Percentiles rank a stretch among this genome's conserved stretches.
phyloP scores from a whole-genome alignment of 2,113 vertebrate genomes.

The Sporophila hypoxantha region DNA sequence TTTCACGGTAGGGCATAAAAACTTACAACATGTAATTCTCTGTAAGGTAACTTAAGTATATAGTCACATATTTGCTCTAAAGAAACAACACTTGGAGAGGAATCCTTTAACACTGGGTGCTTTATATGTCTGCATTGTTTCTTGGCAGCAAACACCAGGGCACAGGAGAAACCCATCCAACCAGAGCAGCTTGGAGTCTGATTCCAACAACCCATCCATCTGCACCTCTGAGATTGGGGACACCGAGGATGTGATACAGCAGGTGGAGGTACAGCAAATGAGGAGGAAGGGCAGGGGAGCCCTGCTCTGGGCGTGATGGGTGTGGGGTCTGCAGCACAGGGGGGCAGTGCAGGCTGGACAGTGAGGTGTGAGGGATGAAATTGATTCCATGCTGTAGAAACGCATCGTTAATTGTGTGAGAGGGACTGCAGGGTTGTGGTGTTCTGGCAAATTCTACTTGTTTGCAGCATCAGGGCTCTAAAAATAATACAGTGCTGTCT shows the following conservation, averaged over 20 bases:
- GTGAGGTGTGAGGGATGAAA: fast-evolving
- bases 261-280: constrained; percentile 78
- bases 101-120: not conserved
- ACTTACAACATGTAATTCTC: not conserved
- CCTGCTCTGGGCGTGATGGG: not conserved
- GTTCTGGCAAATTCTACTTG: not conserved
- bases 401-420: fast-evolving
- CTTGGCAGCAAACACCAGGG: constrained; percentile 69
- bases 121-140: not conserved
- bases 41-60: not conserved
- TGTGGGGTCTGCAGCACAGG: not conserved
- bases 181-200: constrained; percentile 90
- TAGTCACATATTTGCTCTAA: not conserved
- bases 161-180: constrained; percentile 86
- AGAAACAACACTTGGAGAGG: not conserved
- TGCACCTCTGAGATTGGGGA: constrained; percentile 88
- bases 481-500: not conserved
- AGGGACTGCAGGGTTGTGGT: not conserved
- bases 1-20: not conserved
- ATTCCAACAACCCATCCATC: constrained; percentile 88
- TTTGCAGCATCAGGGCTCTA: not conserved
- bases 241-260: constrained; percentile 82
- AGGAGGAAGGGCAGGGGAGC: not conserved
- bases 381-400: fast-evolving
- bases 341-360: not conserved